phyloP scores from a whole-genome alignment of 2,888 invertebrate genomes.

The Crioceris asparagi region DNA sequence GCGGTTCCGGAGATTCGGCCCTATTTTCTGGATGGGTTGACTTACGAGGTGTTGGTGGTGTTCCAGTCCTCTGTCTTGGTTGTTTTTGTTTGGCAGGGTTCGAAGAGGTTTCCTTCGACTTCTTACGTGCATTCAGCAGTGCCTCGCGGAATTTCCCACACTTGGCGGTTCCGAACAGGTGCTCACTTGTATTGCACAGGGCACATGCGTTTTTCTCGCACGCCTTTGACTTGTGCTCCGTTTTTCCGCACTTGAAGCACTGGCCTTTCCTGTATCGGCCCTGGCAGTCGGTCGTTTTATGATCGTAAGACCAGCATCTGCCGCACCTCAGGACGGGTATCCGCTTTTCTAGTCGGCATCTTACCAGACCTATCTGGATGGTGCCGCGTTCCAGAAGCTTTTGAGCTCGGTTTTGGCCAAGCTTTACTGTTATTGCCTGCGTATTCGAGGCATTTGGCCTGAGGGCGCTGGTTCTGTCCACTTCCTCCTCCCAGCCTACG shows the following conservation, averaged over 20 bases:
- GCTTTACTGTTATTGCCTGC: not conserved
- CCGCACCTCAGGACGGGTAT: slow-evolving; percentile 5
- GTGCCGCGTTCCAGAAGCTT: not conserved
- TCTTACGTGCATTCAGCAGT: too few relatives aligned
- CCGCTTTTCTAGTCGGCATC: slow-evolving; percentile 7
- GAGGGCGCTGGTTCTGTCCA: not conserved
- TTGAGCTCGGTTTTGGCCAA: not conserved
- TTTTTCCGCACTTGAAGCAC: slow-evolving; percentile 9
- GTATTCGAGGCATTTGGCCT: not conserved
- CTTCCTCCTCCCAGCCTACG: not conserved
- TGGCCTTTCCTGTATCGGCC: slow-evolving; percentile 7
- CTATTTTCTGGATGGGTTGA: too few relatives aligned
- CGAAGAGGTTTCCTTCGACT: too few relatives aligned
- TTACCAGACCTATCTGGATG: slow-evolving; percentile 8
- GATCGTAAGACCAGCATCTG: slow-evolving; percentile 10
- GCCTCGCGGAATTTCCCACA: too few relatives aligned
- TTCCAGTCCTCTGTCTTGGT: too few relatives aligned
- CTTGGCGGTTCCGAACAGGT: too few relatives aligned
- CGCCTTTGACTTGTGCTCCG: slow-evolving; percentile 1
- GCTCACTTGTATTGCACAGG: too few relatives aligned
- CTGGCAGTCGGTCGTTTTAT: slow-evolving; percentile 3
- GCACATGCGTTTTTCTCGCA: slow-evolving; percentile 5
- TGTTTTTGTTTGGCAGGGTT: too few relatives aligned
- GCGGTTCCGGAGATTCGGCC: too few relatives aligned
- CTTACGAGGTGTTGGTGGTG: too few relatives aligned